A percentile compares a stretch with the other conserved stretches of the same genome.
phyloP scores from a whole-genome alignment of 1,140 invertebrate species.

The Orius insidiosus region DNA sequence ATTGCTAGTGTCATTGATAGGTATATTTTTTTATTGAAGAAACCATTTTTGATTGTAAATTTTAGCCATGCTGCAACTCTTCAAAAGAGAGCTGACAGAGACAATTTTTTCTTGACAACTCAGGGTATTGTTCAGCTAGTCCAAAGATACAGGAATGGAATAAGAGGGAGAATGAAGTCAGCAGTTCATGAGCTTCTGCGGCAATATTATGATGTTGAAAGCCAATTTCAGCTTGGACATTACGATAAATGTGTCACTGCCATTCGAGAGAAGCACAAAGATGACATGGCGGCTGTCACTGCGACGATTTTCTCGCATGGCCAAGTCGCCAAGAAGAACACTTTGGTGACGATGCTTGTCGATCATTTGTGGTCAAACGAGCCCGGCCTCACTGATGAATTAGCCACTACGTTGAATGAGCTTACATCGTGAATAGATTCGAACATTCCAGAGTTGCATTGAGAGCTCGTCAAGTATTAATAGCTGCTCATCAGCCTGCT shows the following conservation, averaged over 20 bases:
- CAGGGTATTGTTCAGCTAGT: conserved; percentile 89
- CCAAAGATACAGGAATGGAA: conserved; percentile 89
- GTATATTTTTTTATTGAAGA: too few relatives aligned
- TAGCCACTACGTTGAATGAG: conserved; percentile 80
- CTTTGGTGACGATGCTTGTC: conserved; percentile 70
- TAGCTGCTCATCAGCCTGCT: conserved; percentile 91
- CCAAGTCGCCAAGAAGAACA: conserved; percentile 75
- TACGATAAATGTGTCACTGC: conserved; percentile 95
- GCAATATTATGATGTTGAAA: conserved; percentile 89
- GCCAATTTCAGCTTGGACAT: conserved; percentile 90
- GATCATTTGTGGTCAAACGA: conserved; percentile 94
- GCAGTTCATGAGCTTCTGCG: conserved; percentile 88
- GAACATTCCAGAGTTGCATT: conserved; percentile 93
- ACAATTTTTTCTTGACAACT: conserved; percentile 91
- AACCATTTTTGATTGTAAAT: too few relatives aligned
- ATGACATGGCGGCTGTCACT: conserved; percentile 79
- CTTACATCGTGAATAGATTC: conserved; percentile 83
- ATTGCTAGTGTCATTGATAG: conserved; percentile 91
- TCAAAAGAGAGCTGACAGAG: conserved; percentile 81
- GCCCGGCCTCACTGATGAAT: conserved; percentile 85
- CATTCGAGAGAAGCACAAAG: conserved; percentile 78
- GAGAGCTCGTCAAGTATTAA: conserved; percentile 78
- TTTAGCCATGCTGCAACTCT: conserved; percentile 81
- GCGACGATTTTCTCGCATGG: conserved; percentile 92
- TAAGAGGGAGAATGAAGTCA: conserved; percentile 89